phyloP scores from a whole-genome alignment of 2,113 vertebrate species.

The Notothenia rossii region DNA sequence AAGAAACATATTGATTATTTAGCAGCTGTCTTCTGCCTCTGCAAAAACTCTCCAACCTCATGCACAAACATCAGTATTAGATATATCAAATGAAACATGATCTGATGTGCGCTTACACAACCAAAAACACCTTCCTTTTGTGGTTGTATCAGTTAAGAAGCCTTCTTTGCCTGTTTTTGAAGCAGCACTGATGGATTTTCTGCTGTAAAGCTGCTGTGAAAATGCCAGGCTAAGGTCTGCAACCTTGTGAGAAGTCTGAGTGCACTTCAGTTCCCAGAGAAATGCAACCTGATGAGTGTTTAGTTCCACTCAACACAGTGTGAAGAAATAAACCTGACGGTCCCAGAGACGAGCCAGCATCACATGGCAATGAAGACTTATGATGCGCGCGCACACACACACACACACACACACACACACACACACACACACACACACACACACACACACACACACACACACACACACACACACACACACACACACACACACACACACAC shows the following conservation, averaged over 20 bases:
- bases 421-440: not conserved
- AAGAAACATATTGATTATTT: not conserved
- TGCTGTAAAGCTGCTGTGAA: constrained; percentile 3
- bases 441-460: constrained; percentile 4
- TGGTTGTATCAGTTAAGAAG: not conserved
- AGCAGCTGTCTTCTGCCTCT: not conserved
- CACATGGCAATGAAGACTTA: constrained; percentile 41
- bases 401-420: not conserved
- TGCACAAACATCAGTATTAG: not conserved
- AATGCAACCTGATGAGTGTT: constrained; percentile 12
- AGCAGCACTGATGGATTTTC: constrained; percentile 1
- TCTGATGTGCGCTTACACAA: not conserved
- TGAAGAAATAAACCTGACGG: constrained; percentile 47
- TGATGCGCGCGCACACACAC: not conserved
- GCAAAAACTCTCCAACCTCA: not conserved
- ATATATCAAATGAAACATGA: too few species aligned
- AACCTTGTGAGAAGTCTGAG: not conserved
- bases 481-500: not conserved
- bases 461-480: not conserved
- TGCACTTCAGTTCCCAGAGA: constrained; percentile 28
- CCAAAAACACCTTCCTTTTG: too few species aligned
- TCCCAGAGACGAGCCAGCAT: constrained; percentile 12
- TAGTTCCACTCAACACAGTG: constrained; percentile 21
- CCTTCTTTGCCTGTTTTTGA: not conserved
- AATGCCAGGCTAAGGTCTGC: not conserved